Evolutionary conservation across 2,888 invertebrate genomes (phyloP), one percentile per base, ranked within the genome.

Genomic region (Argyra leucocephala): DNA sequence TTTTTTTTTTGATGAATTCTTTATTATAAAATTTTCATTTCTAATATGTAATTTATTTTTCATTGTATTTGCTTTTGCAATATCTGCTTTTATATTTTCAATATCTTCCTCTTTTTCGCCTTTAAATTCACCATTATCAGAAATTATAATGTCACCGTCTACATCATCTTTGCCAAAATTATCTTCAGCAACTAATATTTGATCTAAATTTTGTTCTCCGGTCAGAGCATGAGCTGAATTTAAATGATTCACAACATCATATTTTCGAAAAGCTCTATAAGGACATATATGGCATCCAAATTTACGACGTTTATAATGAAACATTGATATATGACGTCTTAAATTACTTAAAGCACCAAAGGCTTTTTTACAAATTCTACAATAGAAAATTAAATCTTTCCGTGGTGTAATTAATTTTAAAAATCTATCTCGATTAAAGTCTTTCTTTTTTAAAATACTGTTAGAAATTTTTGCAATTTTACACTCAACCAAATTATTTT

Each of bases 221-320:
- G 71, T 71, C 37, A 86, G 80, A 70, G 84, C 83, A 73, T 89
- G 89, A 1, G 83, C 81, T 68, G 82, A 81, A 69, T 83, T 84
- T 1, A 87, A 83, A 73, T 90, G 90, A 67, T 84, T 83, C 1
- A 85, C 82, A 61, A 88, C 83, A 69, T 87, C 86, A 62, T 83
- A 83, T 70, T 86, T 86, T 18, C 83, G 80, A 70, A 86, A 88
- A 67, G 87, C 84, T 73, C 86, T 85, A 73, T 84, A 90, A 63
- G 85, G 83, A 76, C 92, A 92, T 22, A 87, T 77, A 72, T 85
- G 87, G 74, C 92, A 92, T 65, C 88, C 87, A 74, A 87, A 92
- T 31, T 89, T 83, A 72, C 86, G 83, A 1, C 76, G 75, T 5
- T 79, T 74, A 67, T 79, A 78, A 62, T 79, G 79, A 61, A 78